Evolutionary conservation across 2,113 vertebrate genomes (phyloP).

Genomic region (Podarcis muralis): DNA sequence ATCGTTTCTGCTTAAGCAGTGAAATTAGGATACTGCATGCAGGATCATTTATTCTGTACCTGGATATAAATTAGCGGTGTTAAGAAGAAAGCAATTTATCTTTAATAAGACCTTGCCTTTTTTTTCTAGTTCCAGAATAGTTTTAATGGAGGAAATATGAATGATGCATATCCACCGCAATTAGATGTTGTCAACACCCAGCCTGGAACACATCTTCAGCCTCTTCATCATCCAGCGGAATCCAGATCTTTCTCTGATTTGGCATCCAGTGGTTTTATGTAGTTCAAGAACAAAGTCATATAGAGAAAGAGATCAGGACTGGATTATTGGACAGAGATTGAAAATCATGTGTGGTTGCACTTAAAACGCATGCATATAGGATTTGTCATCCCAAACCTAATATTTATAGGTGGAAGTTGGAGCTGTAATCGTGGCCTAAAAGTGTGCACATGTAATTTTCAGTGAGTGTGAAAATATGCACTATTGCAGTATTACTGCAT

Average conservation of each 20-base stretch:
- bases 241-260: constrained; percentile 76
- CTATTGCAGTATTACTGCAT: constrained; percentile 46
- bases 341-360: constrained; percentile 55
- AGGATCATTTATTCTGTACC: neutral
- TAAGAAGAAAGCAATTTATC: constrained; percentile 16
- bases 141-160: constrained; percentile 70
- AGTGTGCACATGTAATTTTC: constrained; percentile 42
- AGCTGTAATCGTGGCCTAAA: constrained; percentile 48
- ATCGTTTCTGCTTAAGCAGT: neutral
- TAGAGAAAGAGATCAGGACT: constrained; percentile 46
- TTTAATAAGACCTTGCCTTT: constrained; percentile 49
- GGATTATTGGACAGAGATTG: constrained; percentile 43
- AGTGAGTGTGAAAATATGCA: constrained; percentile 36
- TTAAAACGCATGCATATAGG: constrained; percentile 54
- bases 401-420: constrained; percentile 50
- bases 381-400: constrained; percentile 59
- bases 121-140: constrained; percentile 76
- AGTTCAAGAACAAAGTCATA: constrained; percentile 56
- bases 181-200: constrained; percentile 67
- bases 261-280: constrained; percentile 76
- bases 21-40: neutral
- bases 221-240: constrained; percentile 72
- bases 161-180: constrained; percentile 71
- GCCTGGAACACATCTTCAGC: constrained; percentile 63
- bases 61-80: neutral